A percentile compares a stretch with the other conserved stretches of the same genome.
phyloP scores from a whole-genome alignment of 2,113 vertebrate genomes.

The Megaceryle torquata region DNA sequence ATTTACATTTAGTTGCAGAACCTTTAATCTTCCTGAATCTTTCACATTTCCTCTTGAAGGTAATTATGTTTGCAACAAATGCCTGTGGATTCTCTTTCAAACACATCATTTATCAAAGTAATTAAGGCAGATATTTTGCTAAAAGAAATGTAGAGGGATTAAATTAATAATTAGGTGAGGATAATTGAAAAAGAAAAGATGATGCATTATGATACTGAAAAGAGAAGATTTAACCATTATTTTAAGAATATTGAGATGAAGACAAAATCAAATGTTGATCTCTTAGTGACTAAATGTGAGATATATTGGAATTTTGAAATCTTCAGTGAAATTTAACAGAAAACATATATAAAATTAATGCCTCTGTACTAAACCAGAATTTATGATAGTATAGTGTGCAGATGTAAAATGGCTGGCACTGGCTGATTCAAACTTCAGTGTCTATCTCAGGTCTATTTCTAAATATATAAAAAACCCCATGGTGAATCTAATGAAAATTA shows the following conservation, averaged over 20 bases:
- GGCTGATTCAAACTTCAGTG: neutral
- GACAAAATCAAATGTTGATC: neutral
- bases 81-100: neutral
- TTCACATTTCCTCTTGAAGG: neutral
- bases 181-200: neutral
- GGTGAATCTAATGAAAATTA: neutral
- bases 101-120: neutral
- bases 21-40: neutral
- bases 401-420: neutral
- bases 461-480: neutral
- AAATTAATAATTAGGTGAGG: neutral
- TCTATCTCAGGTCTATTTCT: neutral
- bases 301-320: neutral
- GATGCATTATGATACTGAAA: neutral
- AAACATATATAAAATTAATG: neutral
- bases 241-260: neutral
- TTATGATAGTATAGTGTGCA: neutral
- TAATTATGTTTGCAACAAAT: neutral
- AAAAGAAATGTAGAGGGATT: neutral
- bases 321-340: neutral
- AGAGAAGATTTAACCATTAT: neutral
- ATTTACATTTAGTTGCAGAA: neutral
- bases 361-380: neutral
- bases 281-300: neutral
- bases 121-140: neutral